A percentile compares a stretch with the other conserved stretches of the same genome.
These are phyloP conservation scores for Scelioninae gen. 1 DNA, from an alignment of 2,888 invertebrate species.

Conservation along the genomic window DNA sequence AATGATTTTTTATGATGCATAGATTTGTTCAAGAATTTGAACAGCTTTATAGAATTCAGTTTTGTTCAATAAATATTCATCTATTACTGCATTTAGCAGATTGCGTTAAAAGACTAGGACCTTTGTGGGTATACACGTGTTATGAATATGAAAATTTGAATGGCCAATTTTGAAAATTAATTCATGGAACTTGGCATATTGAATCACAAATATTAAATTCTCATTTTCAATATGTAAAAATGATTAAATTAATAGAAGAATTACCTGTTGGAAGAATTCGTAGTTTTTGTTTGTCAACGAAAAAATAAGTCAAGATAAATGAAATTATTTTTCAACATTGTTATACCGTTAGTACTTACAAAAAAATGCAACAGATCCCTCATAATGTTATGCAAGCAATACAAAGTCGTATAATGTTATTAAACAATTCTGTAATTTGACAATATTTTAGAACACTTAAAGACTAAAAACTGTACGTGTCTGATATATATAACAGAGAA, in stretches of 20 bases:
- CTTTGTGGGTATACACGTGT: slow-evolving; percentile 60
- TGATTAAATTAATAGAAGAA: slow-evolving; percentile 41
- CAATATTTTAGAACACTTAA: too few relatives aligned
- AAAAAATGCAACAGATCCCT: too few relatives aligned
- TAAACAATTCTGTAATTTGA: too few relatives aligned
- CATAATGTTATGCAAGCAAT: too few relatives aligned
- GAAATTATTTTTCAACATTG: slow-evolving; percentile 21
- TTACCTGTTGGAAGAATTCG: slow-evolving; percentile 43
- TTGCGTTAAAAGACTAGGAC: slow-evolving; percentile 50
- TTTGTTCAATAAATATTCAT: slow-evolving; percentile 46
- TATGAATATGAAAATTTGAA: slow-evolving; percentile 56
- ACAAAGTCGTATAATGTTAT: too few relatives aligned
- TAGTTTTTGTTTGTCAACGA: slow-evolving; percentile 1
- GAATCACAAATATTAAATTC: slow-evolving; percentile 45
- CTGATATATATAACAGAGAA: too few relatives aligned
- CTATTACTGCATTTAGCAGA: slow-evolving; percentile 41
- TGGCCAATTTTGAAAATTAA: slow-evolving; percentile 35
- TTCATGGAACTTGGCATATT: slow-evolving; percentile 61
- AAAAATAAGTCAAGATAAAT: slow-evolving; percentile 51
- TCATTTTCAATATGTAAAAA: slow-evolving; percentile 47
- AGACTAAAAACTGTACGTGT: too few relatives aligned
- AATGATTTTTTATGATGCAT: too few relatives aligned
- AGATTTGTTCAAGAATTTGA: slow-evolving; percentile 57
- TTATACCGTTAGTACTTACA: slow-evolving; percentile 63
- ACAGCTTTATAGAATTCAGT: slow-evolving; percentile 34